A percentile compares a stretch with the other conserved stretches of the same genome.
phyloP scores from a whole-genome alignment of 2,797 vertebrate genomes.

The Melanotaenia boesemani region DNA sequence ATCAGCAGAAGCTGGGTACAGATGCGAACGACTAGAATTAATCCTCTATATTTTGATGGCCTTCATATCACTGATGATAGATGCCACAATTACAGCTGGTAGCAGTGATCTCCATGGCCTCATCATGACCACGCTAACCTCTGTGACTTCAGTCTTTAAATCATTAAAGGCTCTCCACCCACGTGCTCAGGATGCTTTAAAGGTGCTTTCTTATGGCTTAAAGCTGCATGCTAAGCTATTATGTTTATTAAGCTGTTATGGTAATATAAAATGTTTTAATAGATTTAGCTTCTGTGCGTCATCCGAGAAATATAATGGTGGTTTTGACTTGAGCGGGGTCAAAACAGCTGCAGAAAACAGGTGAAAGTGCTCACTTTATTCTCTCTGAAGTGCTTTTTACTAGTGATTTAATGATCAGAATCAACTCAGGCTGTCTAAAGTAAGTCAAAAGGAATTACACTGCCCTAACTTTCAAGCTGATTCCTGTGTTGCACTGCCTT shows the following conservation, averaged over 20 bases:
- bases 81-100: slow-evolving; percentile 64
- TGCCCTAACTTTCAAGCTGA: slow-evolving; percentile 38
- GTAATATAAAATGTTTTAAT: neutral
- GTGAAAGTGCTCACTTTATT: slow-evolving; percentile 40
- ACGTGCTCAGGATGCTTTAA: slow-evolving; percentile 5
- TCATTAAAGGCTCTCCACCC: slow-evolving; percentile 26
- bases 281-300: slow-evolving; percentile 15
- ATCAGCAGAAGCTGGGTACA: slow-evolving; percentile 62
- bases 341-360: slow-evolving; percentile 36
- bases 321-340: slow-evolving; percentile 12
- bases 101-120: slow-evolving; percentile 61
- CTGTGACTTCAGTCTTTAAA: slow-evolving; percentile 37
- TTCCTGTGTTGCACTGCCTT: slow-evolving; percentile 23
- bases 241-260: neutral
- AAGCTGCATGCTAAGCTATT: slow-evolving; percentile 1
- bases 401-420: slow-evolving; percentile 41
- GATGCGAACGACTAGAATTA: slow-evolving; percentile 67
- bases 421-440: slow-evolving; percentile 38
- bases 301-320: slow-evolving; percentile 2
- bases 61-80: slow-evolving; percentile 66
- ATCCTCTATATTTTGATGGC: slow-evolving; percentile 73
- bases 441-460: slow-evolving; percentile 41
- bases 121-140: slow-evolving; percentile 61
- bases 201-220: slow-evolving; percentile 1
- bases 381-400: slow-evolving; percentile 51